Evolutionary conservation across 2,113 vertebrate genomes (phyloP).

Genomic region (Acrocephalus kingi): DNA sequence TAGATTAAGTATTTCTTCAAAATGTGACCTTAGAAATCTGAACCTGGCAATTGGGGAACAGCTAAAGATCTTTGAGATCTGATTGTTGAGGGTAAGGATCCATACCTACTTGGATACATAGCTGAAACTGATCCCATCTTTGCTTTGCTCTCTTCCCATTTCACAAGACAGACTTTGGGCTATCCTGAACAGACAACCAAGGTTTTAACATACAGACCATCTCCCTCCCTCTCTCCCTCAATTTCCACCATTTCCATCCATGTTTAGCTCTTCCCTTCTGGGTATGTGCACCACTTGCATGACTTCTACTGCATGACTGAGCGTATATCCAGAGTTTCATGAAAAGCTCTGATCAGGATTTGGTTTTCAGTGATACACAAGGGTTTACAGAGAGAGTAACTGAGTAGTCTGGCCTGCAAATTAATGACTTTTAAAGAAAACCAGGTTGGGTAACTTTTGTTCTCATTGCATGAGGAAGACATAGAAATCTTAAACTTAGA

Average conservation of each 20-base stretch:
- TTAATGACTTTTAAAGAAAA: not conserved
- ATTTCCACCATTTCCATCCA: not conserved
- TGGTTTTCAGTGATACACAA: not conserved
- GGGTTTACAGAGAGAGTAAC: not conserved
- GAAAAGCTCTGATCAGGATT: not conserved
- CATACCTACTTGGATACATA: rapidly evolving
- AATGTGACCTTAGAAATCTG: not conserved
- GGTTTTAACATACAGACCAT: not conserved
- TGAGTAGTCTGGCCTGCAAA: not conserved
- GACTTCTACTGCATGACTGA: rapidly evolving
- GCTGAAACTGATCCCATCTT: not conserved
- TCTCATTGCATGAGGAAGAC: not conserved
- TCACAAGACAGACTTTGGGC: not conserved
- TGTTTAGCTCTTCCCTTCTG: not conserved
- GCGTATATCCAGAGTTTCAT: not conserved
- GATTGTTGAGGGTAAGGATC: not conserved
- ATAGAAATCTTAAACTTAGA: not conserved
- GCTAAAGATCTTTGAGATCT: not conserved
- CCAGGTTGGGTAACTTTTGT: not conserved
- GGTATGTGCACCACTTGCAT: not conserved
- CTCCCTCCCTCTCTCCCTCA: not conserved
- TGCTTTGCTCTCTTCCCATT: not conserved
- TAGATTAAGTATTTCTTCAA: not conserved
- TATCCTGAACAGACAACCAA: not conserved
- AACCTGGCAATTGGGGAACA: not conserved